Percentiles rank a stretch among this genome's conserved stretches.
Conservation (phyloP, 2,797 vertebrate species). For the Semotilus atromaculatus region DNA sequence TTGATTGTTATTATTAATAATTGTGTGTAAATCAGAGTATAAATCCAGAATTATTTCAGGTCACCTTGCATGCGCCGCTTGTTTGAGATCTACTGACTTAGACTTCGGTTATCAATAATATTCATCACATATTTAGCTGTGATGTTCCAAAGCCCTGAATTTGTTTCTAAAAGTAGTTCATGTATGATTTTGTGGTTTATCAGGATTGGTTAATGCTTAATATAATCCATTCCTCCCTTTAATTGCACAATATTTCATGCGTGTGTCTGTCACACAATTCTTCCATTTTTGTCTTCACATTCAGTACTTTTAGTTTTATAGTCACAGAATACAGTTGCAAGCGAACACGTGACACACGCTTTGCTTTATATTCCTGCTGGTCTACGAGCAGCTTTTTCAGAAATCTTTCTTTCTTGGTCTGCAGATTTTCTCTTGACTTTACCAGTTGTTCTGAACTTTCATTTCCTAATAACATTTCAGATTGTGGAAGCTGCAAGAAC, state of each 20-base stretch:
- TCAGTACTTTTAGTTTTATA: background rate
- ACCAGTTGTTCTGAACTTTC: background rate
- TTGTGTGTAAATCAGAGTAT: too few species aligned
- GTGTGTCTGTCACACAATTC: background rate
- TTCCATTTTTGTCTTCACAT: background rate
- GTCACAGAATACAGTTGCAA: background rate
- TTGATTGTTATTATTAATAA: too few species aligned
- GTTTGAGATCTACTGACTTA: background rate
- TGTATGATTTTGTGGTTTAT: background rate
- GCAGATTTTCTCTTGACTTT: background rate
- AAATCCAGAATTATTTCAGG: background rate
- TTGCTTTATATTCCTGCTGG: background rate
- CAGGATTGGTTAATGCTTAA: background rate
- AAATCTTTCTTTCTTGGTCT: background rate
- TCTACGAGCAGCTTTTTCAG: background rate
- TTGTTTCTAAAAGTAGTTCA: background rate
- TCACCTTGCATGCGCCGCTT: background rate
- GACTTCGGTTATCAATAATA: background rate
- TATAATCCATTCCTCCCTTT: background rate
- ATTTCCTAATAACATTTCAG: background rate
- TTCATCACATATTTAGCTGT: too few species aligned
- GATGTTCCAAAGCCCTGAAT: background rate
- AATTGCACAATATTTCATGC: background rate
- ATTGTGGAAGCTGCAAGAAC: background rate
- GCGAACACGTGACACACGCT: background rate